Percentiles rank a stretch among this genome's conserved stretches.
Evolutionary conservation across 2,113 vertebrate genomes (phyloP).

Genomic region (Chaetorhynchus papuensis): DNA sequence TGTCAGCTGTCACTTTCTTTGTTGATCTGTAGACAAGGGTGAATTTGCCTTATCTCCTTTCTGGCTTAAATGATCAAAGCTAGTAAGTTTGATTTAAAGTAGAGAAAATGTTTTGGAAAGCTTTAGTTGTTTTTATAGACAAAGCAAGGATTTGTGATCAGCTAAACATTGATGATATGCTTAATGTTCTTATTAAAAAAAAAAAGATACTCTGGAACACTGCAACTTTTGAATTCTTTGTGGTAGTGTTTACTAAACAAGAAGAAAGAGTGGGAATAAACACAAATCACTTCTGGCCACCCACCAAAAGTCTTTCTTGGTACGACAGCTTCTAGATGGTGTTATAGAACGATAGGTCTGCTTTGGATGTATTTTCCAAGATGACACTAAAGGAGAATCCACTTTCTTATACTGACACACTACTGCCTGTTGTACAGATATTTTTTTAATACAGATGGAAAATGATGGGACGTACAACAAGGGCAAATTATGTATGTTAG

Average conservation of each 20-base stretch:
- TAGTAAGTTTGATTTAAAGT: not conserved
- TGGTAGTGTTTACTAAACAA: not conserved
- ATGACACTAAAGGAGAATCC: not conserved
- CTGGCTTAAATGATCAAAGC: not conserved
- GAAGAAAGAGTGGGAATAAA: not conserved
- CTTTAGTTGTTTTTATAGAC: not conserved
- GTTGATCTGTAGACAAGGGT: not conserved
- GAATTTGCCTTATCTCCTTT: not conserved
- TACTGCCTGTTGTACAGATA: slow-evolving; percentile 52
- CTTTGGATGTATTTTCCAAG: not conserved
- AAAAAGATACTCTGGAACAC: not conserved
- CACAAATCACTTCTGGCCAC: not conserved
- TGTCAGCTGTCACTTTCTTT: not conserved
- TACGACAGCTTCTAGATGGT: not conserved
- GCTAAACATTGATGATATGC: not conserved
- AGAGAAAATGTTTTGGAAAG: not conserved
- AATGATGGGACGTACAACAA: slow-evolving; percentile 61
- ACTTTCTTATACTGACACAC: not conserved
- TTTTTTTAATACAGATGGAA: slow-evolving; percentile 15
- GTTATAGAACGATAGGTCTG: not conserved
- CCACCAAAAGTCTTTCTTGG: not conserved
- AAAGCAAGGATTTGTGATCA: not conserved
- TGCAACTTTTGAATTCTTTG: not conserved
- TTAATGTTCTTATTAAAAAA: not conserved
- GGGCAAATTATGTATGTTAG: not conserved